These are phyloP conservation scores for Leucosticte australis DNA, from an alignment of 2,113 vertebrate species.

Conservation along the genomic window DNA sequence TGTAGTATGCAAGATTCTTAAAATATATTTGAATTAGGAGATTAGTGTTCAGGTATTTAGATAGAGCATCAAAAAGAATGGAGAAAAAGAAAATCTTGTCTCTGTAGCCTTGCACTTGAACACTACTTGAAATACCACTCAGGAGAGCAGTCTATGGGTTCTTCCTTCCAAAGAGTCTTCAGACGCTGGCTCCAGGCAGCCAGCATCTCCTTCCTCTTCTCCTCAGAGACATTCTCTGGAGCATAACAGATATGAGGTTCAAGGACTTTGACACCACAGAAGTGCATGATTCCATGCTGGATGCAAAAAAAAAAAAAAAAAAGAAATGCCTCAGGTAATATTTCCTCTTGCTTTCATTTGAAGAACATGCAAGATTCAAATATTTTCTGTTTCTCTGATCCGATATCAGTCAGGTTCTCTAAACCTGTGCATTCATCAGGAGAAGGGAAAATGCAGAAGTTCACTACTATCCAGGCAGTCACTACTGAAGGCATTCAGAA, in stretches of 20 bases:
- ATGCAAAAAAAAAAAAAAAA: neutral
- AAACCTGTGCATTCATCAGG: neutral
- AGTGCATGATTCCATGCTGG: constrained; percentile 75
- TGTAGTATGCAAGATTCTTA: neutral
- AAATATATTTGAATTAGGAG: neutral
- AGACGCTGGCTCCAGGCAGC: constrained; percentile 68
- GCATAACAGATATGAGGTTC: constrained; percentile 73
- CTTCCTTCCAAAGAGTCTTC: constrained; percentile 70
- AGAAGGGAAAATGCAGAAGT: neutral
- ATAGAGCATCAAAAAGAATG: neutral
- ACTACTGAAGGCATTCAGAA: neutral
- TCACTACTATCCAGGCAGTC: neutral
- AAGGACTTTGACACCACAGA: constrained; percentile 74
- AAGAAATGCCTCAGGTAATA: neutral
- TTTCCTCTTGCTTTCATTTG: neutral
- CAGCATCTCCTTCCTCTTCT: constrained; percentile 66
- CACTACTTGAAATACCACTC: constrained; percentile 70
- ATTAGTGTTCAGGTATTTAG: neutral
- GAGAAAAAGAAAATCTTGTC: neutral
- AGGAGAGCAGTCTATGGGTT: constrained; percentile 69
- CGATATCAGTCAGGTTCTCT: neutral
- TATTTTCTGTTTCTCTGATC: neutral
- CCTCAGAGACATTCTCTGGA: constrained; percentile 35
- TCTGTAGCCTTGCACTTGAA: neutral
- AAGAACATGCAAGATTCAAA: neutral